Percentiles rank a stretch among this genome's conserved stretches.
Evolutionary conservation across 2,888 invertebrate genomes (phyloP).

Genomic region (Netelia fuscicornis): DNA sequence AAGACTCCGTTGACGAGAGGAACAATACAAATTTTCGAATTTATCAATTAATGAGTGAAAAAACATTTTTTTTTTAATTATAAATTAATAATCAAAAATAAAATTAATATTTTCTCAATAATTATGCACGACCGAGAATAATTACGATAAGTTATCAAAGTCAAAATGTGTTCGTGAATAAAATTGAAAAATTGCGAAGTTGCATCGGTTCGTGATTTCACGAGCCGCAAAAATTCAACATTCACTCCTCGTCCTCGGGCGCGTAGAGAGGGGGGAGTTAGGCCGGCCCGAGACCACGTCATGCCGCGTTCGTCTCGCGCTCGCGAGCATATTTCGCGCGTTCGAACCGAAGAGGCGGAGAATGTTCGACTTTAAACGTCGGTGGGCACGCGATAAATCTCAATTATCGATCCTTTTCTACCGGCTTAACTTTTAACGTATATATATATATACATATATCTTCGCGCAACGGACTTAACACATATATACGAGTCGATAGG

Average conservation of each 20-base stretch:
- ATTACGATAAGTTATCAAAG: too few relatives aligned
- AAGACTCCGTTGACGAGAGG: not conserved
- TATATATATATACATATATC: slow-evolving; percentile 10
- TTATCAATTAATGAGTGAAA: too few relatives aligned
- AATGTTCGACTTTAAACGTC: slow-evolving; percentile 64
- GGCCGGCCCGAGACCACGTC: slow-evolving; percentile 21
- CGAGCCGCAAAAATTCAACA: slow-evolving; percentile 12
- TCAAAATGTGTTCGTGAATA: too few relatives aligned
- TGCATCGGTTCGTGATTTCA: not conserved
- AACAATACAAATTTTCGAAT: not conserved
- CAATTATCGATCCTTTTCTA: slow-evolving; percentile 76
- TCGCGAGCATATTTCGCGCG: slow-evolving; percentile 4
- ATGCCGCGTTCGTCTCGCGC: slow-evolving; percentile 27
- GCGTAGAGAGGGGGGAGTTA: not conserved
- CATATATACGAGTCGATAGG: slow-evolving; percentile 32
- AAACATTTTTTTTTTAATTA: not conserved
- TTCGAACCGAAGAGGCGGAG: slow-evolving; percentile 29
- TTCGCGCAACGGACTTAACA: not conserved
- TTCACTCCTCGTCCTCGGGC: not conserved
- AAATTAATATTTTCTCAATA: too few relatives aligned
- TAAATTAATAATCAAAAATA: not conserved
- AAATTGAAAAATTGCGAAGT: too few relatives aligned
- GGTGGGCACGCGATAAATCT: slow-evolving; percentile 75
- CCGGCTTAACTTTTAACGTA: slow-evolving; percentile 22
- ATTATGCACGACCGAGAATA: too few relatives aligned